Evolutionary conservation across 2,888 invertebrate species (phyloP).

Genomic region (Epistrophella euchroma): DNA sequence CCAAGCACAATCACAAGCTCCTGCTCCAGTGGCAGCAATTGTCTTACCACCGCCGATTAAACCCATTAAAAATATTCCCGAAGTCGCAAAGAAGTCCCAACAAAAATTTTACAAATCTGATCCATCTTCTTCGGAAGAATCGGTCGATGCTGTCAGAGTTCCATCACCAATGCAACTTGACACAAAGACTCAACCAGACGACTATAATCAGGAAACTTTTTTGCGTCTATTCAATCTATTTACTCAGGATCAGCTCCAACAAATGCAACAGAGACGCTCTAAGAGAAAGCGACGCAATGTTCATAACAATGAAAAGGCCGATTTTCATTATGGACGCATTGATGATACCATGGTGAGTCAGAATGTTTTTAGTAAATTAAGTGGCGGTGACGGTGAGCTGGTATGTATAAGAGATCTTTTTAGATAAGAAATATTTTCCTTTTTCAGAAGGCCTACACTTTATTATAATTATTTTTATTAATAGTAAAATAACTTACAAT

Average conservation of each 20-base stretch:
- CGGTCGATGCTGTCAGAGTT: constrained; percentile 70
- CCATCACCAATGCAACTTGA: constrained; percentile 60
- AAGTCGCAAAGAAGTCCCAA: constrained; percentile 45
- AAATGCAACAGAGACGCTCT: constrained; percentile 81
- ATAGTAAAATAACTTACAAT: too few relatives aligned
- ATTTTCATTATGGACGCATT: constrained; percentile 83
- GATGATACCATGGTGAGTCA: constrained; percentile 78
- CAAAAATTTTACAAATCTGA: constrained; percentile 61
- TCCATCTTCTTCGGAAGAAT: constrained; percentile 79
- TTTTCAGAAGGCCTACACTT: too few relatives aligned
- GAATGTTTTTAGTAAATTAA: neutral
- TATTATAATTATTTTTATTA: too few relatives aligned
- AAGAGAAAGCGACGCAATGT: constrained; percentile 82
- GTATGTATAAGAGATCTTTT: too few relatives aligned
- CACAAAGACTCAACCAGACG: constrained; percentile 77
- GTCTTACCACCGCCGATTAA: neutral
- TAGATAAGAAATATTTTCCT: too few relatives aligned
- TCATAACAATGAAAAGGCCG: constrained; percentile 81
- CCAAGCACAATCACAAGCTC: constrained; percentile 17
- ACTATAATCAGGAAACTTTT: constrained; percentile 81
- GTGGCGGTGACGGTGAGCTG: neutral
- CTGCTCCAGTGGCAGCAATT: constrained; percentile 37
- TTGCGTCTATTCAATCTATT: constrained; percentile 81
- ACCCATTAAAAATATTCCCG: constrained; percentile 3
- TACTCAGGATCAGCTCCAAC: constrained; percentile 80